Base-by-base conservation (phyloP, 2,797 vertebrate species). In the Nasua narica region DNA sequence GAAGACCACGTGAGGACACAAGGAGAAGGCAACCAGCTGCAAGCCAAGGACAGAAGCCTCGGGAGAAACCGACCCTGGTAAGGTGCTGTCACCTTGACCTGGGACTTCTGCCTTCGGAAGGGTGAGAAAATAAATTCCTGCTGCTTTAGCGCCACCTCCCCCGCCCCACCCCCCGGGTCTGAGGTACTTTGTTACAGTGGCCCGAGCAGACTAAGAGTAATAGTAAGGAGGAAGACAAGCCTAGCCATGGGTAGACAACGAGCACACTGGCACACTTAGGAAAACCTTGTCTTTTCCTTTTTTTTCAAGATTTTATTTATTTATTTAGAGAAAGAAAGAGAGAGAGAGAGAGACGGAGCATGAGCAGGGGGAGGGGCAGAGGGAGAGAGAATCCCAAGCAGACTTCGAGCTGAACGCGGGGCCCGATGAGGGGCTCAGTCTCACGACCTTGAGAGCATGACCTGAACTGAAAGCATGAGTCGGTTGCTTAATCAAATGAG, bases 181-280 rank as follows among this genome's bases (percentile, higher is more conserved):
- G 32, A 25, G 86, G 19, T 37, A 18, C 52, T 89, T 52, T 70
- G 60, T 77, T 81, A 15, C 5, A 60, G 43, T 43, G 40, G 48
- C 35, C 85, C 0, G 0, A 93, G 87, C 37, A 37, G 15, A 48
- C 70, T 54, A 54, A 74, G 35, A n/a, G 13, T 48, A 27, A 37
- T 14, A 76, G 65, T 52, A 76, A 96, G 76, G 60, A 82, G 43
- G 56, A 87, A 93, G 25, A 92, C 14, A 93, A 79, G 56, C 82
- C 70, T 43, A 37, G 37, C 35, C 35, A 35, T 21, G 4, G 18
- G 56, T 35, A 27, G 8, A 48, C 87, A 88, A 77, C 37, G 25
- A 78, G 25, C n/a, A 56, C 19, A n/a, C 32, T 76, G 25, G 82
- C 46, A 56, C 77, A 52, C 76, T 87, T 60, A 65, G 87, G 62